Percentiles rank a stretch among this genome's conserved stretches.
Evolutionary conservation across 2,888 invertebrate genomes (phyloP).

Genomic region (Leuctra nigra): DNA sequence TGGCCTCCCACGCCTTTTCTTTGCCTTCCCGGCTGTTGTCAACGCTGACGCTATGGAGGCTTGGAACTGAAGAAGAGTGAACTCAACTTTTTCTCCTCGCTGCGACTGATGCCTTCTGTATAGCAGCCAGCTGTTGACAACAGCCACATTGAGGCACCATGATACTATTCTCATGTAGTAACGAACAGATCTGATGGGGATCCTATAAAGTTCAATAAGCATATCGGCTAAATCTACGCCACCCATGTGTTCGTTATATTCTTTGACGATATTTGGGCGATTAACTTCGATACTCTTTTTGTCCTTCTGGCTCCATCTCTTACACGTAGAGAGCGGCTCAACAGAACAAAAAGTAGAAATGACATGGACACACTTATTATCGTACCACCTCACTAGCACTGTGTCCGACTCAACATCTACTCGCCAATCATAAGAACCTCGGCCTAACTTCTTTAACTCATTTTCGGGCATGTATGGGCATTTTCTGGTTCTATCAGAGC

Average conservation of each 20-base stretch:
- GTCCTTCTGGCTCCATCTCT: too few relatives aligned
- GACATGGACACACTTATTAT: too few relatives aligned
- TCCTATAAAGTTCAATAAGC: not conserved
- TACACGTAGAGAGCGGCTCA: too few relatives aligned
- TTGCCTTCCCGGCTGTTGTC: not conserved
- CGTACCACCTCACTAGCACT: too few relatives aligned
- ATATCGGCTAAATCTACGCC: slow-evolving; percentile 1
- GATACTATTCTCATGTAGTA: not conserved
- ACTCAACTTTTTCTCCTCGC: not conserved
- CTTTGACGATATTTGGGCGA: not conserved
- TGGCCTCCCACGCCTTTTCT: not conserved
- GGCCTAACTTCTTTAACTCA: too few relatives aligned
- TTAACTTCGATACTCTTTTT: too few relatives aligned
- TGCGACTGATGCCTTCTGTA: slow-evolving; percentile 12
- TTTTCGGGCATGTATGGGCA: too few relatives aligned
- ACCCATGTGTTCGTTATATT: not conserved
- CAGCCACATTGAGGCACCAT: not conserved
- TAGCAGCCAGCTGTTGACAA: not conserved
- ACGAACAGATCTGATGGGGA: not conserved
- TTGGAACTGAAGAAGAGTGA: not conserved
- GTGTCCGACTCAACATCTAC: too few relatives aligned
- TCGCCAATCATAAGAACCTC: too few relatives aligned
- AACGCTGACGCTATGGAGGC: not conserved
- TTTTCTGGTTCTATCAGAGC: too few relatives aligned
- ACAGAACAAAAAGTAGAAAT: too few relatives aligned